A percentile compares a stretch with the other conserved stretches of the same genome.
These are phyloP conservation scores for Thymelicus sylvestris DNA, from an alignment of 2,888 invertebrate species.

Conservation along the genomic window DNA sequence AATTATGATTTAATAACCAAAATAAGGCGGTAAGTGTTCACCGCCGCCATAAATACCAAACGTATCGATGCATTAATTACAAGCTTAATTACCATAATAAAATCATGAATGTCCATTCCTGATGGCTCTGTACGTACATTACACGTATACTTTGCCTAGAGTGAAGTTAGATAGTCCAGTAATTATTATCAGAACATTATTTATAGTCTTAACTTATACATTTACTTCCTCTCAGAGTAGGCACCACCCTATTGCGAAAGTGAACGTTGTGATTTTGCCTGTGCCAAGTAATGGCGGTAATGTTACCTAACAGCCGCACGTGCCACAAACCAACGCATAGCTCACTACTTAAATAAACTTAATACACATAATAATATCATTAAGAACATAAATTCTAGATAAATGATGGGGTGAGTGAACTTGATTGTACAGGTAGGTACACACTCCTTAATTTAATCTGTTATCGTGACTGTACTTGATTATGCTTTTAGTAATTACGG, in stretches of 20 bases:
- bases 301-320: constrained; percentile 50
- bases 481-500: background rate
- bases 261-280: constrained; percentile 55
- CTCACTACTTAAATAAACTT: constrained; percentile 26
- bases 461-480: constrained; percentile 7
- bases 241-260: constrained; percentile 36
- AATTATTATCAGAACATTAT: background rate
- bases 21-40: no score
- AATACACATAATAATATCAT: constrained; percentile 28
- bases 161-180: background rate
- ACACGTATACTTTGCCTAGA: no score
- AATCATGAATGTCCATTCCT: no score
- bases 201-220: background rate
- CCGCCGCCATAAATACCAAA: no score
- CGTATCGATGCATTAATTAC: no score
- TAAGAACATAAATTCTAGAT: constrained; percentile 22
- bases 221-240: constrained; percentile 13
- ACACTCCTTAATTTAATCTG: constrained; percentile 12
- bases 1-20: no score
- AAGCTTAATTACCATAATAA: no score
- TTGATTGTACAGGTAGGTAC: constrained; percentile 1
- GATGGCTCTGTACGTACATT: no score
- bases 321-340: constrained; percentile 41
- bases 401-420: constrained; percentile 16
- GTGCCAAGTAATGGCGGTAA: constrained; percentile 52